phyloP scores from a whole-genome alignment of 2,797 vertebrate genomes.

The Acipenser oxyrinchus region DNA sequence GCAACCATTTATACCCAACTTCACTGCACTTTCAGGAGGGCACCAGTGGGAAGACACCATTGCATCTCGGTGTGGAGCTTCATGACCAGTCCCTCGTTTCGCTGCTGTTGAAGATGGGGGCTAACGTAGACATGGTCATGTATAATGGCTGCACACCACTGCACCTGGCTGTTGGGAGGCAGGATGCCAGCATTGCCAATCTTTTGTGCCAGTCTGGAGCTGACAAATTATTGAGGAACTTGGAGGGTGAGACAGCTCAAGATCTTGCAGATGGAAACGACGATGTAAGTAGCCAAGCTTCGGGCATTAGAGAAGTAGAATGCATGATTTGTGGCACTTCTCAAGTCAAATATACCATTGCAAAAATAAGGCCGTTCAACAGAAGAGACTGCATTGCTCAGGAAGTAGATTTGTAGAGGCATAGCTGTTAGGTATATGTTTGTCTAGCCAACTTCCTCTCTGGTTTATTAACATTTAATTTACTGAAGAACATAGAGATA shows the following conservation, averaged over 20 bases:
- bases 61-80: conserved; percentile 87
- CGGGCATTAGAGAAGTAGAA: no score
- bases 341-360: no score
- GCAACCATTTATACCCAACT: no score
- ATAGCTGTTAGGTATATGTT: no score
- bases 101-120: conserved; percentile 68
- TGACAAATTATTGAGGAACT: conserved; percentile 81
- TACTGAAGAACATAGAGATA: no score
- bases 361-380: no score
- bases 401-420: no score
- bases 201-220: conserved; percentile 82
- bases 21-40: conserved; percentile 66
- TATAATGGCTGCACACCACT: conserved; percentile 91
- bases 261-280: conserved; percentile 84
- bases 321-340: no score
- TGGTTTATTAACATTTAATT: no score
- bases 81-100: conserved; percentile 65
- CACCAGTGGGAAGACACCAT: conserved; percentile 83
- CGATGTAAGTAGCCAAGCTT: conserved; percentile 59
- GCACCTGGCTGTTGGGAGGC: conserved; percentile 83
- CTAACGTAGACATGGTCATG: conserved; percentile 79
- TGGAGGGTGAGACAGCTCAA: conserved; percentile 89
- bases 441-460: no score
- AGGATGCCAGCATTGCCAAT: conserved; percentile 67
- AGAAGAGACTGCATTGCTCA: no score